Base-by-base conservation (phyloP, 2,797 vertebrate species). In the Amphiprion clarkii region DNA sequence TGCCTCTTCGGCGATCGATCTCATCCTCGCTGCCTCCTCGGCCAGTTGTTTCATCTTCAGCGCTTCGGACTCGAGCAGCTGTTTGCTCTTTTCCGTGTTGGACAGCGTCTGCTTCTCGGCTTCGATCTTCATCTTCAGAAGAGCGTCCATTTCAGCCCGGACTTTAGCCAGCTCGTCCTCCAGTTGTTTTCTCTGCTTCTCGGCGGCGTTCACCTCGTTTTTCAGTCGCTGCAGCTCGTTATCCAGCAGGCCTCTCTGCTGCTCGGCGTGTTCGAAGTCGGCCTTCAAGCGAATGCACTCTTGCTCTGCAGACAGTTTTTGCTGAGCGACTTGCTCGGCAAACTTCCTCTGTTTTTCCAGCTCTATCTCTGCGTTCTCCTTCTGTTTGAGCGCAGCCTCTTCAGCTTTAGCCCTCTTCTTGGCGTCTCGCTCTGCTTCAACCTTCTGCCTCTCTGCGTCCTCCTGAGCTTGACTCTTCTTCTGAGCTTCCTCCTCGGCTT, bases 371-470 rank as follows among this genome's bases (percentile, higher is more conserved):
- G 98, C 98, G 64, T 95, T 92, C 49, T 96, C 96, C 69, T 98
- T 98, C 92, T 97, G 97, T 73, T 96, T 96, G 13, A 97, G 93
- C 0, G 98, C 98, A 0, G 94, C 89, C 16, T 97, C 97, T 81
- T 99, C 98, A 0, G 97, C 96, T 85, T 99, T 99, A 11, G 93
- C 94, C 0, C 96, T 95, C 78, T 95, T 96, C 84, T 97, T 96
- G 0, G 98, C 96, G 75, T 99, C 97, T 0, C 96, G 94, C 81
- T 99, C 97, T 0, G 98, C 98, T 0, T 96, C 97, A 4, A 95
- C 95, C 71, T 99, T 99, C 94, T 99, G 98, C 84, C 95, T 96
- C 90, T 99, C 98, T 0, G 98, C 98, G 23, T 99, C 97, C 2
- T 97, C 96, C 76, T 99, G 98, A 0, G 97, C 95, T 82, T 96